Conservation (phyloP, 2,888 invertebrate species). For the Schizaphis graminum region DNA sequence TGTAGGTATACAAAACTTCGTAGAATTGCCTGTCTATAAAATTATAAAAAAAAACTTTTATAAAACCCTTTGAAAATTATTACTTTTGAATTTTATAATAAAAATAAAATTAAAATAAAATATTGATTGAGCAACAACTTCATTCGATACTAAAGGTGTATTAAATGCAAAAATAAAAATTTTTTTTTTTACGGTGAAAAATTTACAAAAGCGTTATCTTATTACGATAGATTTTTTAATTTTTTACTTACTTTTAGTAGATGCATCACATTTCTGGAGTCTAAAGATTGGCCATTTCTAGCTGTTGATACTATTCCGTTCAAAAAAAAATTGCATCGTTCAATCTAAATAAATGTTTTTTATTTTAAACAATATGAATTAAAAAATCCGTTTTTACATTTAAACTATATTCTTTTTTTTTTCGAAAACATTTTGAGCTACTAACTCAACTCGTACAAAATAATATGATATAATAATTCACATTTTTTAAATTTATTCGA, state of each 20-base stretch:
- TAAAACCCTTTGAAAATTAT: neutral
- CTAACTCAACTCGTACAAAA: neutral
- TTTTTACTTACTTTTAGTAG: constrained; percentile 76
- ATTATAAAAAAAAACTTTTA: neutral
- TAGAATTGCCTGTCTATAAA: neutral
- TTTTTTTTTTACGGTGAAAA: neutral
- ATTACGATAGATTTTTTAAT: neutral
- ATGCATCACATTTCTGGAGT: constrained; percentile 86
- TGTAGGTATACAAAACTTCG: neutral
- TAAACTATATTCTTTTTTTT: neutral
- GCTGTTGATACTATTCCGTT: constrained; percentile 85
- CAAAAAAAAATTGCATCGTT: constrained; percentile 87
- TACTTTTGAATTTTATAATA: neutral
- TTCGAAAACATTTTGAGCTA: neutral
- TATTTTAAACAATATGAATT: neutral
- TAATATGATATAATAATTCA: neutral
- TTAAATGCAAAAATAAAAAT: neutral
- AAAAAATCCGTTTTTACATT: neutral
- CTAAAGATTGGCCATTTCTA: constrained; percentile 80
- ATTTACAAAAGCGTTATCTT: neutral
- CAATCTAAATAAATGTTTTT: constrained; percentile 74
- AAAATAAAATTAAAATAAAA: too few relatives aligned
- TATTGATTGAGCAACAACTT: neutral
- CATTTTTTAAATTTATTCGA: neutral
- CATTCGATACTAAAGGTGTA: neutral